Conservation (phyloP, 1,140 invertebrate species). For the Mactra quadrangularis region DNA sequence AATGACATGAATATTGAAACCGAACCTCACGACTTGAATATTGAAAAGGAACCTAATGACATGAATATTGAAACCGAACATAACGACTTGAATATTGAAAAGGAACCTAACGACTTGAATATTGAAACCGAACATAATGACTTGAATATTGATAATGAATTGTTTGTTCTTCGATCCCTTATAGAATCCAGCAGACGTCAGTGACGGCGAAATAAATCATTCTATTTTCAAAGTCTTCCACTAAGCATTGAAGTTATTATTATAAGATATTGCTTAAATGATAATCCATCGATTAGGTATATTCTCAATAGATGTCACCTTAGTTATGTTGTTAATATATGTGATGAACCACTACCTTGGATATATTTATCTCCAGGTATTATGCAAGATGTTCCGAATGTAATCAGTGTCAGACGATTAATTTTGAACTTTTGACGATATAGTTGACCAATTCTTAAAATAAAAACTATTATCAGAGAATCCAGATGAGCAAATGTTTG, state of each 20-base stretch:
- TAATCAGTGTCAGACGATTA: background rate
- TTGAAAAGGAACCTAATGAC: too few relatives aligned
- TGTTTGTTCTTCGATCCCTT: background rate
- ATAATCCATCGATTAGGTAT: background rate
- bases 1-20: too few relatives aligned
- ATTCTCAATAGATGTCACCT: background rate
- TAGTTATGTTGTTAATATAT: background rate
- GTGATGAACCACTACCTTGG: background rate
- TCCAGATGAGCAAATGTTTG: background rate
- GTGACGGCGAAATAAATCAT: background rate
- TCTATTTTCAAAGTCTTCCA: background rate
- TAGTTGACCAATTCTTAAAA: background rate
- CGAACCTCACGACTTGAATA: too few relatives aligned
- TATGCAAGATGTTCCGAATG: constrained; percentile 7
- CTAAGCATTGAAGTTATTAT: background rate
- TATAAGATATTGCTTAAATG: background rate
- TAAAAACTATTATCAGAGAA: background rate
- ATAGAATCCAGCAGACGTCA: background rate
- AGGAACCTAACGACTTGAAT: too few relatives aligned
- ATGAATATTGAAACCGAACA: too few relatives aligned
- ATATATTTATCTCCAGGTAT: background rate
- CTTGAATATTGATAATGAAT: too few relatives aligned
- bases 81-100: too few relatives aligned
- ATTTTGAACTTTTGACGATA: background rate
- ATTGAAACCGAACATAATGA: too few relatives aligned